These are phyloP conservation scores for Protonibea diacanthus DNA, from an alignment of 2,797 vertebrate genomes.

Conservation along the genomic window DNA sequence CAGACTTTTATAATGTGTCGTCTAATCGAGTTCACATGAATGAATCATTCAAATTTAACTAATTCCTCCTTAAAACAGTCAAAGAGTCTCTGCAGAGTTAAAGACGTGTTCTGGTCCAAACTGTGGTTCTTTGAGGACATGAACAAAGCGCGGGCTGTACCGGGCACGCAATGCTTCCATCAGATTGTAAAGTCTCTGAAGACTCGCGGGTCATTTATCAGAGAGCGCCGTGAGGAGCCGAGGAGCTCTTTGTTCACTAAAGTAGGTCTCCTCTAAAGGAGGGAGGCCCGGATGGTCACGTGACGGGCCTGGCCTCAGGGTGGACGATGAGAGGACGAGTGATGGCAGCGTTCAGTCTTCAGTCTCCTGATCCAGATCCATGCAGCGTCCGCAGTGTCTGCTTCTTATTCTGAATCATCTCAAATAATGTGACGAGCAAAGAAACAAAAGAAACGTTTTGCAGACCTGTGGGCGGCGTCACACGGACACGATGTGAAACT, in stretches of 20 bases:
- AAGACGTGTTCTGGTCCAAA: conserved; percentile 18
- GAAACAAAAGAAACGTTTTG: too few species aligned
- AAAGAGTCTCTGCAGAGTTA: not conserved
- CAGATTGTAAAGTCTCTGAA: conserved; percentile 49
- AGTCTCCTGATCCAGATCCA: conserved; percentile 28
- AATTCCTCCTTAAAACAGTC: conserved; percentile 10
- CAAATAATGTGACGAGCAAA: too few species aligned
- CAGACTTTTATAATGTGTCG: not conserved
- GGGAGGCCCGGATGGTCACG: conserved; percentile 72
- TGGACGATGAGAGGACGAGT: conserved; percentile 58
- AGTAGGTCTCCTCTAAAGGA: conserved; percentile 76
- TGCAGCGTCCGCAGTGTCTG: too few species aligned
- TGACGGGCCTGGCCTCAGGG: conserved; percentile 79
- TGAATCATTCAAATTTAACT: conserved; percentile 24
- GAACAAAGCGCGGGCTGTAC: conserved; percentile 29
- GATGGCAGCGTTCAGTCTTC: conserved; percentile 60
- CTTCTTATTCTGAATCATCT: too few species aligned
- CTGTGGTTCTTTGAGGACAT: conserved; percentile 18
- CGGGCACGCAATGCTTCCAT: conserved; percentile 28
- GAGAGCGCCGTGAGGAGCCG: conserved; percentile 34
- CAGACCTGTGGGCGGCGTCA: too few species aligned
- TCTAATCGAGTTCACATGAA: conserved; percentile 7
- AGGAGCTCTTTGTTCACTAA: conserved; percentile 78
- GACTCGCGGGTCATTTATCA: conserved; percentile 57
- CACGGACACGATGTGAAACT: too few species aligned